These are phyloP conservation scores for Aspidiotus rigidus DNA, from an alignment of 2,888 invertebrate species.

Conservation along the genomic window DNA sequence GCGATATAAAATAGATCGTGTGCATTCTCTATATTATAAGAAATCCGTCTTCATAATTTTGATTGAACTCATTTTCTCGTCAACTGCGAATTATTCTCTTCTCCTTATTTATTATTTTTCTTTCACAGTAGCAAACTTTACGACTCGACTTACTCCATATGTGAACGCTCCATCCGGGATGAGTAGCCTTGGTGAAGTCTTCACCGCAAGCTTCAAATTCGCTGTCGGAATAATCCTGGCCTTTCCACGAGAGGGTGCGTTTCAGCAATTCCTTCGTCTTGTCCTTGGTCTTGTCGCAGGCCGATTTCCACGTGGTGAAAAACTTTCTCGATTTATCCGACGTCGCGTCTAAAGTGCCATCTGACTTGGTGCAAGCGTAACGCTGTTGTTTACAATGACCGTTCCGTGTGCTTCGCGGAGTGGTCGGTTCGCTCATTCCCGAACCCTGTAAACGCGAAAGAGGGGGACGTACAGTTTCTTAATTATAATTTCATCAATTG, in stretches of 20 bases:
- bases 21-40: too few species aligned
- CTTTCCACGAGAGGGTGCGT: constrained; percentile 39
- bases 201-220: constrained; percentile 33
- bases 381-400: constrained; percentile 14
- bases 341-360: neutral
- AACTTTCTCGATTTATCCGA: constrained; percentile 39
- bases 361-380: constrained; percentile 19
- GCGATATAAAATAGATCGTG: too few species aligned
- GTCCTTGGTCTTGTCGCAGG: constrained; percentile 66
- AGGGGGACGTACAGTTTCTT: too few species aligned
- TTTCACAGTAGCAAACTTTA: too few species aligned
- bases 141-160: constrained; percentile 60
- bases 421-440: constrained; percentile 22
- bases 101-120: too few species aligned
- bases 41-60: too few species aligned
- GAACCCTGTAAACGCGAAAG: constrained; percentile 5
- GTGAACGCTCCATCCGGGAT: constrained; percentile 57
- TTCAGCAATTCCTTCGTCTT: constrained; percentile 63
- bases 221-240: constrained; percentile 29
- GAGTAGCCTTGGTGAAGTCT: constrained; percentile 21
- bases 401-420: constrained; percentile 21
- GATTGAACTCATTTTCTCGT: too few species aligned
- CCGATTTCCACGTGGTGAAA: constrained; percentile 61
- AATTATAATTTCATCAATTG: too few species aligned
- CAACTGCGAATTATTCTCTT: too few species aligned